Base-by-base conservation (phyloP, 1,140 invertebrate genomes). In the Parapsyche elsis region DNA sequence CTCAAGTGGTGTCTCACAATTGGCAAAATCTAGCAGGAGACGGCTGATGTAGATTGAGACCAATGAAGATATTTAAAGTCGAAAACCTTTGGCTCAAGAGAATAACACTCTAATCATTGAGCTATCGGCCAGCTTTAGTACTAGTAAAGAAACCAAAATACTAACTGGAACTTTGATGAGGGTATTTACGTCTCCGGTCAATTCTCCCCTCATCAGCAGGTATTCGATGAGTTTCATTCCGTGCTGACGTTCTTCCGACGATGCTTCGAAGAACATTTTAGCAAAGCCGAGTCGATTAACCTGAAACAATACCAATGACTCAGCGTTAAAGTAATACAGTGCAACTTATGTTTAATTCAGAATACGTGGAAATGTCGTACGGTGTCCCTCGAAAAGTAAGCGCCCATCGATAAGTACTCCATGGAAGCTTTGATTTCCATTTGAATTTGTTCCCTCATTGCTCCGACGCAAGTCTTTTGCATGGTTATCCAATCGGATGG, bases 141-240 rank as follows among this genome's bases (percentile, higher is more conserved):
- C 2, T 14, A 53, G 49, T 53, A 71, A 38, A 71, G n/a, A n/a
- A n/a, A n/a, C 19, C 21, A 30, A 12, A 53, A 19, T 21, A 85
- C 91, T 89, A 86, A 94, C 93, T 84, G 91, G 90, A 83, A 90
- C 90, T 9, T 87, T 88, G 77, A 94, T 92, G 73, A 95, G 90
- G 44, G 91, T 90, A 79, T 90, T 91, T 77, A 94, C 90, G 75
- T 92, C 89, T 7, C 21, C 14, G n/a, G 93, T 93, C 16, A 95
- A 89, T 82, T 95, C 91, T 82, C 96, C 96, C 86, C 97, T 92
- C 92, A 95, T 96, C 71, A 96, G 92, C 78, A 98, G 87, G 87
- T 98, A 98, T 76, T 96, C 93, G 61, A 98, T 95, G 38, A 99
- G 89, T 86, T 96, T 96, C 84, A 96, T 93, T 0, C 96, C 97